Conservation (phyloP, 2,888 invertebrate species). For the Yponomeuta sedellus region DNA sequence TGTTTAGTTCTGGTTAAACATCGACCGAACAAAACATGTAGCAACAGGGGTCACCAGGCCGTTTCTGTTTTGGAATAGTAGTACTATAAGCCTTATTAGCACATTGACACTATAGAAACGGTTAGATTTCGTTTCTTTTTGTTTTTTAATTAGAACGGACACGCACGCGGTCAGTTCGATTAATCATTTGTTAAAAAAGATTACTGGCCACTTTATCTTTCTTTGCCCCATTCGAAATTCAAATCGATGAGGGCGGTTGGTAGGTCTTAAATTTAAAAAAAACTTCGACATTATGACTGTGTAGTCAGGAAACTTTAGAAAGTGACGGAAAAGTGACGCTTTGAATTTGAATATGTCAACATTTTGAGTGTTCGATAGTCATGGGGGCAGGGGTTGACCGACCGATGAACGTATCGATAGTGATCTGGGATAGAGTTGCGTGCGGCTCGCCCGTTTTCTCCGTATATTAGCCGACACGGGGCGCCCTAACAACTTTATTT, state of each 20-base stretch:
- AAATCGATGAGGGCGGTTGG: not conserved
- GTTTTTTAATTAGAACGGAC: slow-evolving; percentile 16
- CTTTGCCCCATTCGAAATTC: not conserved
- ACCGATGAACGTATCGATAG: slow-evolving; percentile 20
- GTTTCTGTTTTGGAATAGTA: not conserved
- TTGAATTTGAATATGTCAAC: not conserved
- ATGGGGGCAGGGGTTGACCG: slow-evolving; percentile 13
- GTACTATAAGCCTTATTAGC: slow-evolving; percentile 29
- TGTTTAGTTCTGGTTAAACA: not conserved
- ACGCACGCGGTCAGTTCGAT: slow-evolving; percentile 14
- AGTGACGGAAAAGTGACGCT: not conserved
- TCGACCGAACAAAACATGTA: not conserved
- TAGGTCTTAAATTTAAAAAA: no score
- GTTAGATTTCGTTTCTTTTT: slow-evolving; percentile 17
- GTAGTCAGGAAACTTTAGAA: not conserved
- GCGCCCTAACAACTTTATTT: slow-evolving; percentile 61
- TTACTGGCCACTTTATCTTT: slow-evolving; percentile 2
- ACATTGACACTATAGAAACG: slow-evolving; percentile 25
- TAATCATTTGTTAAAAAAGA: slow-evolving; percentile 11
- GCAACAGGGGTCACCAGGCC: not conserved
- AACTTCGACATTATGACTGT: not conserved
- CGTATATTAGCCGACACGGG: slow-evolving; percentile 18
- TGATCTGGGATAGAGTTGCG: slow-evolving; percentile 22
- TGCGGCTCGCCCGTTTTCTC: slow-evolving; percentile 21
- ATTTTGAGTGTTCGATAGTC: not conserved